Base-by-base conservation (phyloP, 2,113 vertebrate genomes). In the Microcebus murinus region DNA sequence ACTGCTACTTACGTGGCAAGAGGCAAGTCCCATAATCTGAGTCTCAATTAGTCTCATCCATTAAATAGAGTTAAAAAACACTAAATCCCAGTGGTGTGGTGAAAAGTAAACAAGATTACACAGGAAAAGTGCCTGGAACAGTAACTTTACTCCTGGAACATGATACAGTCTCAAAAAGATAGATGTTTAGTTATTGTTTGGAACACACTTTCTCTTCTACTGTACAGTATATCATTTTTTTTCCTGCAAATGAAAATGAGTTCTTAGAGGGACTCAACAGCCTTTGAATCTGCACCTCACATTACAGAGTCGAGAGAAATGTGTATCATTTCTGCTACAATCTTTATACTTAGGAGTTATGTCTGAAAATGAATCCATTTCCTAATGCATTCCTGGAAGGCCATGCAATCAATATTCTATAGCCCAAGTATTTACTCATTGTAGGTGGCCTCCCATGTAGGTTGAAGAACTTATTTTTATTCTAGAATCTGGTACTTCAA, bases 401-500 rank as follows among this genome's bases (percentile, higher is more conserved):
- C 36, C 48, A 23, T 36, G 50, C 34, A 79, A 50, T 59, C 61
- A 17, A 50, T 65, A 29, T 48, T 63, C 87, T 70, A 3, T 4
- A n/a, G 36, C 20, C 5, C 7, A 11, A 57, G 3, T 31, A 73
- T 42, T 59, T 8, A 25, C 29, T 57, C 42, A 8, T 8, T 36
- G 6, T 57, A 71, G 92, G 83, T 70, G 84, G 84, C 31, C 80
- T 87, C 59, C 67, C 71, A 45, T 18, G 23, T 4, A 67, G 15
- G 36, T 6, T n/a, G 11, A 80, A n/a, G 70, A 3, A 50, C 21
- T 92, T n/a, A 86, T 67, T 86, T 90, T 87, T 61, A 92, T 73
- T 91, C 89, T 74, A 73, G 25, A 94, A 85, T 85, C 61, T 74
- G 36, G 23, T 55, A 42, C 68, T 92, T 94, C 91, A 95, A 88